phyloP scores from a whole-genome alignment of 2,113 vertebrate genomes.

The Thalassarche chlororhynchos region DNA sequence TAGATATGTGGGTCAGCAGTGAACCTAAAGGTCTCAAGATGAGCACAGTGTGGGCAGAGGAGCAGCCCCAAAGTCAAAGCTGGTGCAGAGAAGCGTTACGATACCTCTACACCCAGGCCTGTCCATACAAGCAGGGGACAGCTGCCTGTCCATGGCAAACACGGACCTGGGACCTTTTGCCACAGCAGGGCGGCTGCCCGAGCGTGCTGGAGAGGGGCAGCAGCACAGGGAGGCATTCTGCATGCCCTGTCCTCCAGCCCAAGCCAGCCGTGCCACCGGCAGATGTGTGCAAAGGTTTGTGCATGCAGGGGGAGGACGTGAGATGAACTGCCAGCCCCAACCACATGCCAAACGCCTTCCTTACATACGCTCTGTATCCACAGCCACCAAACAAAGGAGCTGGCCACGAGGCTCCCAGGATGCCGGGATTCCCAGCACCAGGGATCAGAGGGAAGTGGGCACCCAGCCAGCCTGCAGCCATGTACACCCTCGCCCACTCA shows the following conservation, averaged over 20 bases:
- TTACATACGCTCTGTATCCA: background rate
- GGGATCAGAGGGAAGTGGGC: background rate
- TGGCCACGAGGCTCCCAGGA: background rate
- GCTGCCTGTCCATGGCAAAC: background rate
- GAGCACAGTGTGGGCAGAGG: background rate
- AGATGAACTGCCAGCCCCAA: background rate
- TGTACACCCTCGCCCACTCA: background rate
- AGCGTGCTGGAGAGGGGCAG: background rate
- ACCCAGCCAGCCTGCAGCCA: background rate
- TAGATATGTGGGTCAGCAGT: rapidly evolving
- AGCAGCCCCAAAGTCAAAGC: background rate
- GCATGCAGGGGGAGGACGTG: background rate
- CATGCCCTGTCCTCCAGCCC: background rate
- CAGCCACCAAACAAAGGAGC: background rate
- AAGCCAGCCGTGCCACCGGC: background rate
- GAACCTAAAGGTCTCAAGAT: background rate
- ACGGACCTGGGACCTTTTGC: background rate
- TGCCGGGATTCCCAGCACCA: background rate
- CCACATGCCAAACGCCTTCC: background rate
- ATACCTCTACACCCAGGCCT: background rate
- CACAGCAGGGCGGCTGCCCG: rapidly evolving
- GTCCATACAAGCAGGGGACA: background rate
- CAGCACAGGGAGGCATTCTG: rapidly evolving
- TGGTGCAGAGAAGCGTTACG: background rate
- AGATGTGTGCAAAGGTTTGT: background rate